Evolutionary conservation across 1,140 invertebrate species (phyloP), one percentile per base, ranked within the genome.

Genomic region (Mamestra configurata): DNA sequence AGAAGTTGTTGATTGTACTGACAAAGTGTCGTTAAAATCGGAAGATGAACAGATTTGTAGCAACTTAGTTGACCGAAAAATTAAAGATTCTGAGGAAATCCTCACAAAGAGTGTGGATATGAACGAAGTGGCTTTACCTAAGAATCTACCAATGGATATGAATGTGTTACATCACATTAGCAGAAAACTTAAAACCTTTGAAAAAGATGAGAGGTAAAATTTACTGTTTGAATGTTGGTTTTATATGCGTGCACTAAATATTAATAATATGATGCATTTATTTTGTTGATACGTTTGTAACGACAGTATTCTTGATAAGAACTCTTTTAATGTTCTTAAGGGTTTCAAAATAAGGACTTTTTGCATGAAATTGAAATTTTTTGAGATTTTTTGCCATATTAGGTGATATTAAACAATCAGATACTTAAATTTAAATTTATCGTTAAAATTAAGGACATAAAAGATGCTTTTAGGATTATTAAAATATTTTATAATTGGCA

Each of bases 1-100:
- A 75, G 93, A 94, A 84, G 84, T 90, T 7, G 81, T 92, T 0
- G 91, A 95, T 81, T 94, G 92, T 79, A 90, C 89, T 10, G 84
- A 91, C 61, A 89, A 87, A 84, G 85, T 84, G 6, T 46, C 59
- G 20, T 66, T 93, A 10, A 85, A 90, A 77, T 85, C 84, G 6
- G 88, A 92, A 78, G 92, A 92, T 35, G 90, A 86, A 79, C 82
- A 90, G 83, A 92, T 94, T 46, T 95, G 93, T 27, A 57, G 22
- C 27, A 83, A 94, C 35, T 88, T 86, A 59, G n/a, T 88, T 6
- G 78, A 88, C 7, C 27, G 40, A 0, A 77, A 68, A 20, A 11
- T 27, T 11, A 72, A 72, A 22, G 70, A 72, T 18, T 53, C 70
- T 4, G 5, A 55, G 20, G 84, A 88, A 61, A 79, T 80, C 35